Evolutionary conservation across 2,113 vertebrate species (phyloP).

Genomic region (Mastomys coucha): DNA sequence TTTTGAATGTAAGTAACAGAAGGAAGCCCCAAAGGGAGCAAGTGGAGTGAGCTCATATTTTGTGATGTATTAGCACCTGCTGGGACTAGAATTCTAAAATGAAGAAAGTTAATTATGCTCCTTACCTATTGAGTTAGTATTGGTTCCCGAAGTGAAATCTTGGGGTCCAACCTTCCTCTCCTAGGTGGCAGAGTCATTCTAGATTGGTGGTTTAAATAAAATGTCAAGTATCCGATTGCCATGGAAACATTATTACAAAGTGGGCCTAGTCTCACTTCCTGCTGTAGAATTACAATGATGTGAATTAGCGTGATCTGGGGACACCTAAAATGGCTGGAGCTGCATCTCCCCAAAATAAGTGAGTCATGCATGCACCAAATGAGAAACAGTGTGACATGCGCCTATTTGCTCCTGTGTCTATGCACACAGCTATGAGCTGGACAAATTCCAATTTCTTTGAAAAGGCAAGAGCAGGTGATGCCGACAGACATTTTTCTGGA

Average conservation of each 20-base stretch:
- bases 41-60: constrained; percentile 30
- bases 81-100: constrained; percentile 70
- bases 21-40: constrained; percentile 53
- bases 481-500: not conserved
- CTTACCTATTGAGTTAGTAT: constrained; percentile 52
- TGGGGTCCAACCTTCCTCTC: constrained; percentile 54
- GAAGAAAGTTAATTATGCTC: constrained; percentile 69
- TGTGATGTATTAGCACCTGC: constrained; percentile 10
- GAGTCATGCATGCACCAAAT: constrained; percentile 76
- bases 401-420: constrained; percentile 26
- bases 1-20: constrained; percentile 71
- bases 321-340: constrained; percentile 77
- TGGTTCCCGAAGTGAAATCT: constrained; percentile 70
- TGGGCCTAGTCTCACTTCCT: constrained; percentile 73
- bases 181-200: constrained; percentile 73
- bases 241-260: constrained; percentile 85
- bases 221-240: constrained; percentile 80
- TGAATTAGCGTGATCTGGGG: constrained; percentile 79
- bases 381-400: constrained; percentile 73
- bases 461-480: constrained; percentile 11
- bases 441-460: constrained; percentile 46
- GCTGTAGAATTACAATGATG: constrained; percentile 80
- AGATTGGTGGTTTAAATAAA: constrained; percentile 80
- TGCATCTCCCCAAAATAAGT: constrained; percentile 80
- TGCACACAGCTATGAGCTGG: constrained; percentile 10